Base-by-base conservation (phyloP, 92 coral and sea anemone genomes). In the Parazoanthus swiftii region DNA sequence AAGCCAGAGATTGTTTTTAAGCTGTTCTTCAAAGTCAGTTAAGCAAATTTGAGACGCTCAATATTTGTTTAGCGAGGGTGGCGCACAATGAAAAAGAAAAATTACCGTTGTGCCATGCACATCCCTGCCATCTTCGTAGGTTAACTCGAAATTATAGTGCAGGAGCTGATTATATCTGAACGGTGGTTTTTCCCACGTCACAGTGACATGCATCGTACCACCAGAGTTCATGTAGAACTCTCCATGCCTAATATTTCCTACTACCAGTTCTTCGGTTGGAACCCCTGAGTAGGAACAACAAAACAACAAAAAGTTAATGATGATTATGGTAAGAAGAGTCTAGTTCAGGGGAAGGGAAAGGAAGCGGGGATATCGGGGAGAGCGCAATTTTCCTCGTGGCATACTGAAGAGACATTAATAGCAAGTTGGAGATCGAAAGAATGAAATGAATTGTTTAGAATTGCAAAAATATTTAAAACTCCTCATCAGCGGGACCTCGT, bases 101-200 rank as follows among this genome's bases (percentile, higher is more conserved):
- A 46, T 43, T 73, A 84, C 87, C 68, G 87, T 84, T 84, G n/a
- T 70, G 36, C 18, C 48, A 7, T 8, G 48, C 38, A 84, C 66
- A 84, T 46, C 46, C 68, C 68, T 84, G 0, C 79, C 87, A 26
- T 43, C 67, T 36, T 35, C 43, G 79, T 84, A 48, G 42, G 87
- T 84, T 6, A 43, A 71, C 43, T 46, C 63, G 65, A 44, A 84
- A 14, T 11, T 37, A 14, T 84, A 84, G n/a, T 50, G 25, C 11
- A 6, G 23, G 5, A 84, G 65, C 2, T 73, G 67, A n/a, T 36
- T 84, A 68, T 84, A 84, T 0, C 11, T 84, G 35, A 84, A 84
- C 9, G 79, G 87, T 36, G 87, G 87, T 18, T 72, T 84, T 14
- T 71, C 77, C 87, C 87, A 84, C 23, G 68, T 66, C 4, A 84